Base-by-base conservation (phyloP, 64 coral and sea anemone genomes). In the Catalaphyllia jardinei region DNA sequence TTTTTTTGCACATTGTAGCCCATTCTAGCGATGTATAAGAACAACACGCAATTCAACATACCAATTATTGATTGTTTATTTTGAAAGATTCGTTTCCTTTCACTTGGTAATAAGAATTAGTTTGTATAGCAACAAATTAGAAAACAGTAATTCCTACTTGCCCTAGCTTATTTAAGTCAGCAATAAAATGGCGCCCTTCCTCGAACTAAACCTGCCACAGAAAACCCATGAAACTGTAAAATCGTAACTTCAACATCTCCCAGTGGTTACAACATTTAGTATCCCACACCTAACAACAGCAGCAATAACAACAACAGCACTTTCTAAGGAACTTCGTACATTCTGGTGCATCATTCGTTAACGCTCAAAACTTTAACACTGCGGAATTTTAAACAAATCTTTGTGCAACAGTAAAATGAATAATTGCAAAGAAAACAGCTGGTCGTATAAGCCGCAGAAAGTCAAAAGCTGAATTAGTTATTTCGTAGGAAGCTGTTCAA, bases 41-140 rank as follows among this genome's bases (percentile, higher is more conserved):
- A 69, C 24, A 11, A 10, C 20, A 69, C 22, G 1, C 65, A 25
- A 27, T 69, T 61, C 61, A 20, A 31, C 55, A 61, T n/a, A 83
- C 6, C 65, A 25, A 69, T 12, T 69, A n/a, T 25, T 69, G 54
- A 67, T 29, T 60, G 31, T 67, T 65, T 83, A 46, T 83, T 83
- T 8, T 29, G 80, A 83, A 83, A 83, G 35, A 25, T 67, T 83
- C 31, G 49, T 83, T 64, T 25, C 18, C 33, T 83, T 39, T 83
- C 59, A 62, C 31, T 1, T 30, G 52, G 78, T 63, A 62, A 83
- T 83, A 83, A 15, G 80, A 62, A 83, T 31, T 83, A 30, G 12
- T 27, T 27, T 25, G 24, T 69, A 65, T 17, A 83, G 61, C 60
- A 83, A 67, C 31, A 39, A 67, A 39, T 62, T 19, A 61, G 27